Evolutionary conservation across 2,113 vertebrate genomes (phyloP), one percentile per base, ranked within the genome.

Genomic region (Raja brachyura): DNA sequence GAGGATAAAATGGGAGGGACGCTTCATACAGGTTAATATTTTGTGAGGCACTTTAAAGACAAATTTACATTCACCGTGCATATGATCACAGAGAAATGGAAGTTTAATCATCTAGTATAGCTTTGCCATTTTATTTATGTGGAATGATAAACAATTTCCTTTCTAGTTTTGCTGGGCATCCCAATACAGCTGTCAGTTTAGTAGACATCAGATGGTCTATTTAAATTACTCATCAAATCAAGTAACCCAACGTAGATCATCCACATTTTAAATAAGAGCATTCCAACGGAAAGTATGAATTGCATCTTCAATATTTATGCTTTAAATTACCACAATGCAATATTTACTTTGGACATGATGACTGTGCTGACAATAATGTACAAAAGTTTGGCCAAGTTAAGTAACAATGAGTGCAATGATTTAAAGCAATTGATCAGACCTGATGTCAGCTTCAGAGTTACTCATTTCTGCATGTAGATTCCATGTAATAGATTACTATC

Each of bases 371-470:
- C 31, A 92, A 48, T 92, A 73, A 28, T 94, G 94, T 94, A 94
- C 94, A 94, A 93, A 93, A 93, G 95, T 95, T 96, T 56, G 93
- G 94, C 94, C 94, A 94, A 95, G 94, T 95, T 96, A 95, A 95
- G 95, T 95, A 94, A 95, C 95, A 95, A 86, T 3, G 70, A 73
- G 93, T 93, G 93, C 93, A 93, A 93, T 95, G 95, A 96, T 96
- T 96, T 96, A 95, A 94, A 94, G 95, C 94, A 93, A 86, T 94
- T 95, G 95, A 95, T 95, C 94, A 95, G 94, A 86, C 86, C 0
- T 94, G 94, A 96, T 95, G 95, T 94, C 95, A 95, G 95, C 94
- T 95, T 95, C 94, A 94, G 94, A 95, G 95, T 96, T 95, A 95
- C 94, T 94, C n/a, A n/a, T n/a, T n/a, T n/a, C n/a, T n/a, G n/a